Evolutionary conservation across 2,797 vertebrate species (phyloP), one percentile per base, ranked within the genome.

Genomic region (Manis crassicaudata): DNA sequence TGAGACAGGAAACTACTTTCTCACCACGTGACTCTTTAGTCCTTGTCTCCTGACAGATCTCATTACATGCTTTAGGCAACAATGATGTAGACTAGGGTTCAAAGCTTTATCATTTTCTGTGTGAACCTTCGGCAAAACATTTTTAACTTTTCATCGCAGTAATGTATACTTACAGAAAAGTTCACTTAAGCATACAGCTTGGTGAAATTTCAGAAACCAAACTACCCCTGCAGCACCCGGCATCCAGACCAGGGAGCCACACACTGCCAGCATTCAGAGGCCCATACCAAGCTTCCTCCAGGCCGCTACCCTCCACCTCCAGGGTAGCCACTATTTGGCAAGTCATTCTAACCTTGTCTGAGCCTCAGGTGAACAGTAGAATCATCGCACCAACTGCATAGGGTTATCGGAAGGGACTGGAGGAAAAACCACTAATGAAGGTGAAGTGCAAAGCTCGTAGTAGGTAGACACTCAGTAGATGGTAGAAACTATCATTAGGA

Each of bases 361-460:
- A 89, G n/a, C 56, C 88, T 87, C 75, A 11, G 2, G 35, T 46
- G 63, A 40, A 77, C 67, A 35, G 1, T 1, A 2, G 58, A 5
- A 7, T 7, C 18, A 6, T 58, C 29, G 29, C 25, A 16, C 10
- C 0, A 0, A 27, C 54, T n/a, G 4, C 3, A 0, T 21, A n/a
- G 20, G 12, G 8, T 80, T 50, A 32, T 23, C 29, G 40, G 77
- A 35, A 35, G 43, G 46, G 14, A 21, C 18, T 2, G 6, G n/a
- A 56, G 75, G 60, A 16, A 21, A 76, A 40, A 35, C 16, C 16
- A 18, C n/a, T 35, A 3, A n/a, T 9, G 20, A 62, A 16, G 40
- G 50, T 14, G 2, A 27, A 92, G 46, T 23, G 0, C 40, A 67
- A 12, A 29, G 20, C 23, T 27, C 11, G 2, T 7, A n/a, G 52